These are phyloP conservation scores for Ataeniobius toweri DNA, from an alignment of 2,797 vertebrate genomes.

Conservation along the genomic window DNA sequence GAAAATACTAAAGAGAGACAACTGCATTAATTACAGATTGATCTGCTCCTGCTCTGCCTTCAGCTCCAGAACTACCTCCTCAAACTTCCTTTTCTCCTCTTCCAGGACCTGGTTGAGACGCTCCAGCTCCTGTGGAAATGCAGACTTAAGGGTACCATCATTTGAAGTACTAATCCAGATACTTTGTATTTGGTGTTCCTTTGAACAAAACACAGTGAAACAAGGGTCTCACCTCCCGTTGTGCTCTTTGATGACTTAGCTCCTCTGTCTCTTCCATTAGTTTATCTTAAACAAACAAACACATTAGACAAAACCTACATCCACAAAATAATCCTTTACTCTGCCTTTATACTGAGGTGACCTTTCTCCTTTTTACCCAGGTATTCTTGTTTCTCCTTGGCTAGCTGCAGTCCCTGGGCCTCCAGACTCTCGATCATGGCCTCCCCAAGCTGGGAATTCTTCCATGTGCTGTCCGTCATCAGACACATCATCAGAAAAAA, in stretches of 20 bases:
- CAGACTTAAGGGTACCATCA: not conserved
- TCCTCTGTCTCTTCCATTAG: conserved; percentile 98
- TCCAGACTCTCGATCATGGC: conserved; percentile 98
- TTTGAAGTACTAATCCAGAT: not conserved
- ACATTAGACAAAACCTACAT: not conserved
- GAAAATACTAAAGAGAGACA: rapidly evolving
- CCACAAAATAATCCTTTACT: not conserved
- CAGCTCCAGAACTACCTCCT: conserved; percentile 93
- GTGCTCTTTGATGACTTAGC: conserved; percentile 90
- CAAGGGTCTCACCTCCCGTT: conserved; percentile 86
- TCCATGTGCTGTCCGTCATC: conserved; percentile 87
- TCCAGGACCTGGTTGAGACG: conserved; percentile 92
- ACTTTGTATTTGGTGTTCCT: not conserved
- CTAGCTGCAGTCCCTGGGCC: conserved; percentile 95
- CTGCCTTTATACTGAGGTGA: not conserved
- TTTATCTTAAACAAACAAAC: conserved; percentile 85
- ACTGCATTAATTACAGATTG: conserved; percentile 77
- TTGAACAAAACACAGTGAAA: not conserved
- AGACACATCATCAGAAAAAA: not conserved
- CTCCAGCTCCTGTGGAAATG: conserved; percentile 86
- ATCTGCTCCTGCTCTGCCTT: conserved; percentile 93
- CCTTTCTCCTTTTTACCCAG: conserved; percentile 80
- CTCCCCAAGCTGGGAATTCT: conserved; percentile 95
- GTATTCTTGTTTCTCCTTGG: conserved; percentile 97
- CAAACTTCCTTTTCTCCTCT: conserved; percentile 93